Evolutionary conservation across 2,797 vertebrate genomes (phyloP), one percentile per base, ranked within the genome.

Genomic region (Myotis pilosus): DNA sequence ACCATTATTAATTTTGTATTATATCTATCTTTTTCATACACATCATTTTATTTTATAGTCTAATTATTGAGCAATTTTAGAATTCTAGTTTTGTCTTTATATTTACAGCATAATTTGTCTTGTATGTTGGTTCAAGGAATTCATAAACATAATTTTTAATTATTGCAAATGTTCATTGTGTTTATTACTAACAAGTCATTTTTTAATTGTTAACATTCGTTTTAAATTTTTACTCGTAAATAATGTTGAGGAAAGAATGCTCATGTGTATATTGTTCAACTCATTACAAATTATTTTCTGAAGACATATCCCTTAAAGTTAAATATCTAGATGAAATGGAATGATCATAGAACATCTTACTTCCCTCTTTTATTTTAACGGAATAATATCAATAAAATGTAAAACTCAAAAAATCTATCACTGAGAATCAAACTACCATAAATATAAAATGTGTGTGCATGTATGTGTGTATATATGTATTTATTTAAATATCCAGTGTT

Each of bases 271-370:
- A 68, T 71, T 92, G 2, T 62, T 86, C 92, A 60, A 76, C 17
- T 9, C 47, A 11, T 75, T 94, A 7, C 36, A 89, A 87, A 10
- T 94, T 64, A 78, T 82, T 95, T 91, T 91, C 33, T 87, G 79
- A 75, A 22, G 5, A 33, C 36, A 8, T 81, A 66, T 20, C 83
- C 7, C 28, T 91, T 83, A 36, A 88, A 72, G n/a, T 55, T 95
- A 94, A 84, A 72, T 91, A 57, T 81, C 38, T 80, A n/a, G 22
- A 47, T 66, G 79, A 55, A 80, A 69, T 69, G 3, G 8, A 87
- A 72, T 74, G 11, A 6, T 36, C 9, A 20, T 16, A 92, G 36
- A 81, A 78, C 17, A 47, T 76, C 91, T 85, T 78, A 53, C 20
- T 92, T 75, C 68, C 22, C 6, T 47, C 23, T 80, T 83, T 90